These are phyloP conservation scores for Danaus melanippus DNA, from an alignment of 1,140 invertebrate genomes.

Conservation along the genomic window DNA sequence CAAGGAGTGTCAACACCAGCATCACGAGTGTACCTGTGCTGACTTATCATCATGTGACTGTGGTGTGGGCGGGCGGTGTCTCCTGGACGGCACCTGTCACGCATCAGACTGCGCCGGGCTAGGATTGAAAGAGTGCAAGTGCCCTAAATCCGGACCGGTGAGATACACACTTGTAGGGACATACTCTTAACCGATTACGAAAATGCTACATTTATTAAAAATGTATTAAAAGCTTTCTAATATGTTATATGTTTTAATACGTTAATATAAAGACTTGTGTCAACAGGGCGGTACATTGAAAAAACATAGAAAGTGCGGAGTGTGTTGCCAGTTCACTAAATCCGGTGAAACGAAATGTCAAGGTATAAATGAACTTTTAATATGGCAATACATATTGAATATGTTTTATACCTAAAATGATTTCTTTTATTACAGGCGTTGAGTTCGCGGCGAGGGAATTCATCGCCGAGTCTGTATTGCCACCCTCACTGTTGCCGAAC, in stretches of 20 bases:
- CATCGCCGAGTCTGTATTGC: slow-evolving; percentile 9
- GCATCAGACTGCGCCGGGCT: slow-evolving; percentile 47
- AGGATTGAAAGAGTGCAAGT: slow-evolving; percentile 44
- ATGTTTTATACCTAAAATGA: no score
- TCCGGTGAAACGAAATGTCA: neutral
- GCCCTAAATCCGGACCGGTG: slow-evolving; percentile 30
- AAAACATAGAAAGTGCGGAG: slow-evolving; percentile 32
- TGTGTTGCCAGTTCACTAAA: slow-evolving; percentile 35
- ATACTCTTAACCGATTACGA: neutral
- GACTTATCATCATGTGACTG: slow-evolving; percentile 28
- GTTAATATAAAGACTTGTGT: no score
- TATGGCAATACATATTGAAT: no score
- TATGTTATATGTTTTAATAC: no score
- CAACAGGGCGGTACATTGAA: slow-evolving; percentile 32
- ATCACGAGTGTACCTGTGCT: slow-evolving; percentile 32
- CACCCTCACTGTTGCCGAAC: slow-evolving; percentile 13
- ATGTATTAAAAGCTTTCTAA: no score
- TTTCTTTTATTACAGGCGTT: slow-evolving; percentile 15
- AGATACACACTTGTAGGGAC: slow-evolving; percentile 2
- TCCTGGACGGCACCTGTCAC: slow-evolving; percentile 44
- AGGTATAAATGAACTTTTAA: slow-evolving; percentile 21
- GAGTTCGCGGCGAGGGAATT: slow-evolving; percentile 30
- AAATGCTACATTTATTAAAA: no score
- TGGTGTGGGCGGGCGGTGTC: slow-evolving; percentile 45
- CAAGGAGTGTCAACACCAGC: no score